Conservation (phyloP, 2,797 vertebrate species). For the Sparus aurata region DNA sequence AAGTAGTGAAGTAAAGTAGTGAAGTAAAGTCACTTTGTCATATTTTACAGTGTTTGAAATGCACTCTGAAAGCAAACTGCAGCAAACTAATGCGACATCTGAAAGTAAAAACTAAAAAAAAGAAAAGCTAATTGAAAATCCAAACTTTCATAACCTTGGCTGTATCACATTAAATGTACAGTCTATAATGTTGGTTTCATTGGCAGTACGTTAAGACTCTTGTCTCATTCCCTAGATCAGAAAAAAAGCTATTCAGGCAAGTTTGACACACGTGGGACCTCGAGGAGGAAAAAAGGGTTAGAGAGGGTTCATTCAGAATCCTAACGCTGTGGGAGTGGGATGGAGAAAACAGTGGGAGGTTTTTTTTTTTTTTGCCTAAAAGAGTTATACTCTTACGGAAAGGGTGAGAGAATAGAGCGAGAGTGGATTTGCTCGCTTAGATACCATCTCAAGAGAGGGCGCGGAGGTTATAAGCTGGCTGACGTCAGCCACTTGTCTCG, state of each 20-base stretch:
- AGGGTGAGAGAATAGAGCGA: conserved; percentile 29
- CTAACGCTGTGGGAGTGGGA: conserved; percentile 51
- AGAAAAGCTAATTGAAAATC: no score
- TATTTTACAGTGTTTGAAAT: background rate
- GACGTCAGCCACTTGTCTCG: conserved; percentile 39
- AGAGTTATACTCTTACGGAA: conserved; percentile 54
- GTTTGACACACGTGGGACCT: conserved; percentile 58
- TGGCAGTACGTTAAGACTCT: background rate
- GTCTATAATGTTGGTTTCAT: background rate
- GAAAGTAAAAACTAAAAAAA: no score
- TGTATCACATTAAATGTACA: background rate
- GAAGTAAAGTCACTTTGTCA: no score
- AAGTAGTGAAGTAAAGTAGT: no score
- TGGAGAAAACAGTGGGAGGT: conserved; percentile 63
- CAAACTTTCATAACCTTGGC: background rate
- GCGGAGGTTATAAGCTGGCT: conserved; percentile 38
- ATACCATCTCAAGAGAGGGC: conserved; percentile 50
- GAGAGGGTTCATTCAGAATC: conserved; percentile 54
- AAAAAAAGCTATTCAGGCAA: conserved; percentile 52
- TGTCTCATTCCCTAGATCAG: conserved; percentile 26
- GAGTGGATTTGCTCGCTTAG: conserved; percentile 56
- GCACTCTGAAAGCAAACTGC: no score
- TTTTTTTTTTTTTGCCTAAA: conserved; percentile 42
- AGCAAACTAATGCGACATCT: no score
- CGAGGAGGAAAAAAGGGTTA: conserved; percentile 57